Evolutionary conservation across 2,797 vertebrate genomes (phyloP).

Genomic region (Sebastes trivittatus): DNA sequence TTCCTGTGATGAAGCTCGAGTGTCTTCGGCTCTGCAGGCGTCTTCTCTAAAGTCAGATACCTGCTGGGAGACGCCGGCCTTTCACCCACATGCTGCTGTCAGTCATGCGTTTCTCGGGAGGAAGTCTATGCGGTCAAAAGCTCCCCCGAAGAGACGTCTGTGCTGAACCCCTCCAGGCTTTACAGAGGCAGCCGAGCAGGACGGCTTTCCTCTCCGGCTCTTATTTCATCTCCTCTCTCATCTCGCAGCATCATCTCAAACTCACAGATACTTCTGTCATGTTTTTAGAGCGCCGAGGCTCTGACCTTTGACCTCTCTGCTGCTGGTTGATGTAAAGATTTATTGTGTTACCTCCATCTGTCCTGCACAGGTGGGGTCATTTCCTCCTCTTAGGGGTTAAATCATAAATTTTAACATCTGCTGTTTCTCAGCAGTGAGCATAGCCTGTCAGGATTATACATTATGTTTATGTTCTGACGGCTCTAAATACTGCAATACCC

Average conservation of each 20-base stretch:
- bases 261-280: background rate
- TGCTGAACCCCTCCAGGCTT: constrained; percentile 20
- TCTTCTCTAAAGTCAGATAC: constrained; percentile 35
- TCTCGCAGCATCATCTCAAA: background rate
- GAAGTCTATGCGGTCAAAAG: constrained; percentile 8
- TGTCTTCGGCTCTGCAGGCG: constrained; percentile 7
- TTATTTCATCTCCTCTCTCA: constrained; percentile 5
- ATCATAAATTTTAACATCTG: background rate
- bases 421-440: background rate
- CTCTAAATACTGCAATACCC: background rate
- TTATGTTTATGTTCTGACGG: background rate
- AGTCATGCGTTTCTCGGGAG: constrained; percentile 29
- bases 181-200: constrained; percentile 24
- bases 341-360: background rate
- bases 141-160: background rate
- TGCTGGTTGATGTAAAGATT: background rate
- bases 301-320: constrained; percentile 6
- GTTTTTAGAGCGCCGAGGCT: background rate
- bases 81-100: constrained; percentile 44
- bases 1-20: background rate
- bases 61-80: constrained; percentile 22
- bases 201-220: constrained; percentile 9
- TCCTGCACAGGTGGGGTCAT: background rate
- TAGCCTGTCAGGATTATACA: background rate
- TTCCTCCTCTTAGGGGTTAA: background rate